Base-by-base conservation (phyloP, 2,888 invertebrate species). In the Arrhopalites spinosus region DNA sequence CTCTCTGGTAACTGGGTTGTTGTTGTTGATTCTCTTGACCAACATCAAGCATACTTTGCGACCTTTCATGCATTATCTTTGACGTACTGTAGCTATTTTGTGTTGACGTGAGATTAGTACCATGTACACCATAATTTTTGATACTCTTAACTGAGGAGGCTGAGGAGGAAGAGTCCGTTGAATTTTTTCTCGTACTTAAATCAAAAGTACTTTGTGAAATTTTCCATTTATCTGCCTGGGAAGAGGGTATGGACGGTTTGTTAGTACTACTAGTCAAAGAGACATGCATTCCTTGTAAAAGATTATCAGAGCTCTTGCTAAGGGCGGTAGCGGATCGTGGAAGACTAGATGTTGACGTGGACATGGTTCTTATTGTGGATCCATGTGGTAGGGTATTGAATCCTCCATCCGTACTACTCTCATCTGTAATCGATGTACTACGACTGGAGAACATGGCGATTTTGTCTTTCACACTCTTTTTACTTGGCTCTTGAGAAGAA, bases 401-500 rank as follows among this genome's bases (percentile, higher is more conserved):
- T 13, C 43, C 50, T 30, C 61, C 29, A 59, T 79, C 80, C 56
- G 79, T 59, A 25, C 68, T 72, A 50, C 81, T 79, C 63, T 79
- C 81, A n/a, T n/a, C n/a, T n/a, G n/a, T n/a, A 36, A 66, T 79
- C 47, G 76, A 78, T 15, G 77, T 73, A 50, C 79, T 78, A 47
- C 87, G 87, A 81, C 87, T 89, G 63, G 93, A 93, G 86, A 94
- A 94, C 91, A 93, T 92, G 76, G 93, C 93, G 83, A 94, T 94
- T 87, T 93, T 93, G 84, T 93, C 93, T 84, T 91, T 90, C 74
- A 94, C 93, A 83, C 93, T 93, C 81, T 90, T 90, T 86, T 92
- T 92, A 79, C 92, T 92, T 84, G 91, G 90, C 82, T 92, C 92
- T 86, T 93, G 47, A 74, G 68, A 47, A 25, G 66, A 67, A 66